Evolutionary conservation across 92 coral and sea anemone genomes (phyloP).

Genomic region (Parazoanthus darwini): DNA sequence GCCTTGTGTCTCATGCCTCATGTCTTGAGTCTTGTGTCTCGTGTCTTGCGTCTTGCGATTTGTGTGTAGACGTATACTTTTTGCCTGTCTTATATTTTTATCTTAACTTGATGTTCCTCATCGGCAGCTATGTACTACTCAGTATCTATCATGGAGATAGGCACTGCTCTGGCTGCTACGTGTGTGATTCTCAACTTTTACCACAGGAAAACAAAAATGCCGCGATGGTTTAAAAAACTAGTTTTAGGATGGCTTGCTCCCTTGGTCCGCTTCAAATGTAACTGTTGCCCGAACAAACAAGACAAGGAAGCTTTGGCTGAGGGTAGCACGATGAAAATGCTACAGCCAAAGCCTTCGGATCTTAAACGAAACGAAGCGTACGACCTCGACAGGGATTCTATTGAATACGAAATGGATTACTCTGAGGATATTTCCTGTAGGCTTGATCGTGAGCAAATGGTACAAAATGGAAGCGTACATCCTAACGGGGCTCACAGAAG

Average conservation of each 20-base stretch:
- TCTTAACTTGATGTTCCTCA: background rate
- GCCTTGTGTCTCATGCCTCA: too few species aligned
- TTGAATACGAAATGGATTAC: constrained; percentile 83
- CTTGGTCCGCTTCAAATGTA: constrained; percentile 70
- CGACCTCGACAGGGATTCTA: constrained; percentile 81
- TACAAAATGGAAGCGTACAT: constrained; percentile 80
- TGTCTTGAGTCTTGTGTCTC: background rate
- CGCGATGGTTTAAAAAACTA: constrained; percentile 75
- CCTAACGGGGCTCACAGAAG: constrained; percentile 58
- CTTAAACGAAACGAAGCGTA: constrained; percentile 68
- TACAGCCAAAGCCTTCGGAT: constrained; percentile 60
- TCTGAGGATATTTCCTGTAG: constrained; percentile 61
- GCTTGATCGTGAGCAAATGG: constrained; percentile 65
- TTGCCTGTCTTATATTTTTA: background rate
- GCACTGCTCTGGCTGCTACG: constrained; percentile 88
- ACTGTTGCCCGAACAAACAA: constrained; percentile 39
- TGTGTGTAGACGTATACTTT: too few species aligned
- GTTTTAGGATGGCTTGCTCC: constrained; percentile 88
- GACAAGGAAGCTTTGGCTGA: constrained; percentile 51
- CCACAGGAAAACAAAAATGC: constrained; percentile 89
- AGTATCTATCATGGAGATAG: constrained; percentile 94
- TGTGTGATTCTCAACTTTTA: constrained; percentile 84
- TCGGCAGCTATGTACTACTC: constrained; percentile 87
- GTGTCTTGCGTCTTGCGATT: too few species aligned
- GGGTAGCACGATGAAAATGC: constrained; percentile 65